Evolutionary conservation across 2,113 vertebrate species (phyloP).

Genomic region (Amphiprion ocellaris): DNA sequence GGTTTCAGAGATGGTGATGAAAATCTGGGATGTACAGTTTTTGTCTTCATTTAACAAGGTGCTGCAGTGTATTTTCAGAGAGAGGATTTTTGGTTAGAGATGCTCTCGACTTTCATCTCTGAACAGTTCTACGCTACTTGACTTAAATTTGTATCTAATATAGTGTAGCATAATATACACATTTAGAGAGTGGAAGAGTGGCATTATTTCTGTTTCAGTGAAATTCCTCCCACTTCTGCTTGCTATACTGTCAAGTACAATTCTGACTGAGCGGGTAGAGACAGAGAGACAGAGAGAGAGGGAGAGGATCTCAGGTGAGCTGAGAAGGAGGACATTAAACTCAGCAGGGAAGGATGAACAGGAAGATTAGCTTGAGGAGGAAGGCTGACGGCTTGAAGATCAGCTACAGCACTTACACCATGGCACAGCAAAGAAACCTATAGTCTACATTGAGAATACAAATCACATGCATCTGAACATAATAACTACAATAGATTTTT

Average conservation of each 20-base stretch:
- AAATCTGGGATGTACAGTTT: neutral
- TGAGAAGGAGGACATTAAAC: conserved; percentile 67
- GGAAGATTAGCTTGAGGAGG: conserved; percentile 68
- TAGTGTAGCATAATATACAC: conserved; percentile 31
- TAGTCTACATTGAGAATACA: neutral
- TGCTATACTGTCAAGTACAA: conserved; percentile 45
- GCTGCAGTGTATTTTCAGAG: conserved; percentile 12
- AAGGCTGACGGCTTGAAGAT: conserved; percentile 61
- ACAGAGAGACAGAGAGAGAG: conserved; percentile 30
- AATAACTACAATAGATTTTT: neutral
- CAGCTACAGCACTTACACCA: conserved; percentile 15
- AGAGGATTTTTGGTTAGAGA: conserved; percentile 20
- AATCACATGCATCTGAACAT: neutral
- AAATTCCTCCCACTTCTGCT: conserved; percentile 51
- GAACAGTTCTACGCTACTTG: conserved; percentile 33
- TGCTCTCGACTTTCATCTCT: conserved; percentile 40
- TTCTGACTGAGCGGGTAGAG: conserved; percentile 45
- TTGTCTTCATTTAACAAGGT: neutral
- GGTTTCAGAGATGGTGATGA: neutral
- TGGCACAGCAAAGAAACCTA: conserved; percentile 19
- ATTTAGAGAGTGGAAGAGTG: conserved; percentile 42
- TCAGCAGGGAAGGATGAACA: conserved; percentile 69
- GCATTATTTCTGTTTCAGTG: conserved; percentile 52
- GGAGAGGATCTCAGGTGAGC: conserved; percentile 60
- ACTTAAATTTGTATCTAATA: conserved; percentile 45